Evolutionary conservation across 37 sponge, comb jelly and placozoan genomes (phyloP).

Genomic region (Theonella swinhoei): DNA sequence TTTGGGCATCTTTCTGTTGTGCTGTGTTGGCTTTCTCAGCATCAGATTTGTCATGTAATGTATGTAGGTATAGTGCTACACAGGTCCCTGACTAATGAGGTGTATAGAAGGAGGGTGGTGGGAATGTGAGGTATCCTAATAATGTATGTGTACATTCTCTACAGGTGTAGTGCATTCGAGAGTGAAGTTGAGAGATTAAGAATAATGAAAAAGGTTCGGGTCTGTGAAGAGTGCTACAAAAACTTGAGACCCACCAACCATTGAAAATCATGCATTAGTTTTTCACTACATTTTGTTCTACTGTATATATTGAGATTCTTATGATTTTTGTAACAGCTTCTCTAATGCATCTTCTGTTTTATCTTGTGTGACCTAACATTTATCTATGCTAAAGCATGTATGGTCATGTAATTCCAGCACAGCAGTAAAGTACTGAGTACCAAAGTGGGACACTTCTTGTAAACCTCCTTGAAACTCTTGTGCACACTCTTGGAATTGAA

Average conservation of each 20-base stretch:
- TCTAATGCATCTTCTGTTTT: too few relatives aligned
- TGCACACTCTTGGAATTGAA: too few relatives aligned
- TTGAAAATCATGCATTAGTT: background rate
- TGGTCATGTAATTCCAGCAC: too few relatives aligned
- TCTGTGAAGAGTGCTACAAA: conserved; percentile 62
- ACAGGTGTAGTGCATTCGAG: conserved; percentile 69
- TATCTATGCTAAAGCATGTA: too few relatives aligned
- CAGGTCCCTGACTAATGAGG: too few relatives aligned
- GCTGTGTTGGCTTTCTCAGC: background rate
- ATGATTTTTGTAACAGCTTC: background rate
- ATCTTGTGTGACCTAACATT: too few relatives aligned
- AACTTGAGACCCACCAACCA: background rate
- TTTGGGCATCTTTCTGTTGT: too few relatives aligned
- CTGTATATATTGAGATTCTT: too few relatives aligned
- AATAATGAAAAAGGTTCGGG: conserved; percentile 73
- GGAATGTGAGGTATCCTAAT: background rate
- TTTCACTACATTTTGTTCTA: too few relatives aligned
- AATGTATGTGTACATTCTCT: background rate
- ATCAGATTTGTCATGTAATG: background rate
- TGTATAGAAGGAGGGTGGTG: background rate
- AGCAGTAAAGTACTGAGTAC: too few relatives aligned
- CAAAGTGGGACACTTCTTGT: too few relatives aligned
- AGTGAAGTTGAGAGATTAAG: conserved; percentile 56
- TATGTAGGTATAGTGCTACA: background rate
- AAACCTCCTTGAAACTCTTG: too few relatives aligned